Conservation (phyloP, 1,140 invertebrate species). For the Bombus polaris region DNA sequence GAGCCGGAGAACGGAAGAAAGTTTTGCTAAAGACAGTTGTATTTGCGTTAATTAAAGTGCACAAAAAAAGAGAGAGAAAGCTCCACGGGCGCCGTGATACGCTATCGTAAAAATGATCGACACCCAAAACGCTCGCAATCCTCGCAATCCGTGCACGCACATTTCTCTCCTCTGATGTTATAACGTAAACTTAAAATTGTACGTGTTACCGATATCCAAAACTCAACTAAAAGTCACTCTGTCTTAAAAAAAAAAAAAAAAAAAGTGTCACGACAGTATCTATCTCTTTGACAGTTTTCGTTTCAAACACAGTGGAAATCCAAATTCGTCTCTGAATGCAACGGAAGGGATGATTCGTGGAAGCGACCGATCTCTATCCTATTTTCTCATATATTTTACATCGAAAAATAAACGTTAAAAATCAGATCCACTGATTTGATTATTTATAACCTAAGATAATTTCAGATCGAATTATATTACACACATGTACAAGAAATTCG, state of each 20-base stretch:
- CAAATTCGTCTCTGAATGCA: no score
- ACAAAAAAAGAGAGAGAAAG: neutral
- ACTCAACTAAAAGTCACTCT: neutral
- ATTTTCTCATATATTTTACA: no score
- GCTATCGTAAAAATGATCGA: neutral
- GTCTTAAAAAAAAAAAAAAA: no score
- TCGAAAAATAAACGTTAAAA: neutral
- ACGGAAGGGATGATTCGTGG: neutral
- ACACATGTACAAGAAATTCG: no score
- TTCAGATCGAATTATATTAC: no score
- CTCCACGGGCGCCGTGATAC: neutral
- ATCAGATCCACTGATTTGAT: no score
- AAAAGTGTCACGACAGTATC: neutral
- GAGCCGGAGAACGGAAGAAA: neutral
- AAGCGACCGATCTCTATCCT: neutral
- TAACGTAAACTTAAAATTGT: neutral
- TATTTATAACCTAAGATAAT: no score
- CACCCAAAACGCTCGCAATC: neutral
- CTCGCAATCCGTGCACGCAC: neutral
- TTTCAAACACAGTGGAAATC: neutral
- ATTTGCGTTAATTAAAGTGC: conserved; percentile 6
- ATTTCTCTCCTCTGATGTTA: no score
- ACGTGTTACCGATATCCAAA: neutral
- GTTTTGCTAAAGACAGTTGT: conserved; percentile 8
- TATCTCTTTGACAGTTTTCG: neutral